Base-by-base conservation (phyloP, 2,797 vertebrate species). In the Carcharodon carcharias region DNA sequence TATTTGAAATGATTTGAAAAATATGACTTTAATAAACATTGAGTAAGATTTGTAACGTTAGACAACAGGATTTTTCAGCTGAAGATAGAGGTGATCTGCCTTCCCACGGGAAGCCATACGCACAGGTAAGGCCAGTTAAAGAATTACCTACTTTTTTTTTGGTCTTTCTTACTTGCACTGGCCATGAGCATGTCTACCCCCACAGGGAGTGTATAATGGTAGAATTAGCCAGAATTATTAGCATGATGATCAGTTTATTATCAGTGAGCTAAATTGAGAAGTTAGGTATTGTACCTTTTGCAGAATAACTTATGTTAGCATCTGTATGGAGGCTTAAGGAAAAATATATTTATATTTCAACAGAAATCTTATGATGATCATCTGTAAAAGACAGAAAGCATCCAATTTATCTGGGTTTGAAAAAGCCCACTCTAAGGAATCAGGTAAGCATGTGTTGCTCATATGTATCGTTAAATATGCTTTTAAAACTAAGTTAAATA, bases 361-460 rank as follows among this genome's bases (percentile, higher is more conserved):
- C 94, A 95, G 94, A 95, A 77, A 77, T 95, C 94, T 95, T 77
- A 95, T 95, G 94, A 77, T 9, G 94, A 73, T 95, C 14, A 35
- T 95, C 16, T 77, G 16, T 95, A 77, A 95, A 95, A 56, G 69
- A 58, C 94, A 77, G 54, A 54, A 95, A 56, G 26, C 26, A 56
- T 73, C 50, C 50, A 73, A 95, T 35, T 54, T 56, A 50, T 71
- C 65, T 69, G 93, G 40, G n/a, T 3, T 14, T 54, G 93, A 18
- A 95, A 95, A 26, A 11, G 9, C 8, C n/a, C 61, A 54, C 50
- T 50, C 94, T 16, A 14, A 77, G 50, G 50, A 71, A 77, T 56
- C 71, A n/a, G 94, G 94, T 95, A 31, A 77, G 50, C 31, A 73
- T 28, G 28, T 9, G 8, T 77, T 77, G 7, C 1, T 54, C 69